Percentiles rank a stretch among this genome's conserved stretches.
These are phyloP conservation scores for Poecilia wingei DNA, from an alignment of 2,797 vertebrate species.

Conservation along the genomic window DNA sequence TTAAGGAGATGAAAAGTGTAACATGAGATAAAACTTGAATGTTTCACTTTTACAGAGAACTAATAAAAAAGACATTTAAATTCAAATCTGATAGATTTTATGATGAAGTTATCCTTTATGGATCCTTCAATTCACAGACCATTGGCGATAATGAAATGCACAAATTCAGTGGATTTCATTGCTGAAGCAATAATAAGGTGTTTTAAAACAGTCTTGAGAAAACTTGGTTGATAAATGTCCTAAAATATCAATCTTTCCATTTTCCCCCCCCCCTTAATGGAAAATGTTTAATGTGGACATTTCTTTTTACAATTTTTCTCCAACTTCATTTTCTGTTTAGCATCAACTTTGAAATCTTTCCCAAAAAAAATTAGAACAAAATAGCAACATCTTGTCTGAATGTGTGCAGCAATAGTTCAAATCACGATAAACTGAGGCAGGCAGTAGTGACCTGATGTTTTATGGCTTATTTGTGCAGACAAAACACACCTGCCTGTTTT, in stretches of 20 bases:
- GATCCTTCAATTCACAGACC: background rate
- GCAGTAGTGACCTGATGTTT: slow-evolving; percentile 47
- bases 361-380: slow-evolving; percentile 23
- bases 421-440: slow-evolving; percentile 35
- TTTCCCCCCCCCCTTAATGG: background rate
- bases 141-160: background rate
- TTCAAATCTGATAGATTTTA: background rate
- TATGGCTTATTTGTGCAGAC: slow-evolving; percentile 46
- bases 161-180: background rate
- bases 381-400: slow-evolving; percentile 10
- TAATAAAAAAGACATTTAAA: background rate
- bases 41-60: too few species aligned
- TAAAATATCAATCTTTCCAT: background rate
- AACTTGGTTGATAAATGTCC: background rate
- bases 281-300: background rate
- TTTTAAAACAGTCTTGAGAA: background rate
- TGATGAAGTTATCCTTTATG: background rate
- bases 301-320: background rate
- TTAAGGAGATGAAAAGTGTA: background rate
- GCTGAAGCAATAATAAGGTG: background rate
- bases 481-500: slow-evolving; percentile 56
- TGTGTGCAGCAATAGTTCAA: slow-evolving; percentile 45
- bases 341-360: background rate
- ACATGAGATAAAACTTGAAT: background rate
- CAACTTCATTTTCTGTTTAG: background rate